Percentiles rank a stretch among this genome's conserved stretches.
Conservation (phyloP, 2,888 invertebrate species). For the Drosophila setosimentum region DNA sequence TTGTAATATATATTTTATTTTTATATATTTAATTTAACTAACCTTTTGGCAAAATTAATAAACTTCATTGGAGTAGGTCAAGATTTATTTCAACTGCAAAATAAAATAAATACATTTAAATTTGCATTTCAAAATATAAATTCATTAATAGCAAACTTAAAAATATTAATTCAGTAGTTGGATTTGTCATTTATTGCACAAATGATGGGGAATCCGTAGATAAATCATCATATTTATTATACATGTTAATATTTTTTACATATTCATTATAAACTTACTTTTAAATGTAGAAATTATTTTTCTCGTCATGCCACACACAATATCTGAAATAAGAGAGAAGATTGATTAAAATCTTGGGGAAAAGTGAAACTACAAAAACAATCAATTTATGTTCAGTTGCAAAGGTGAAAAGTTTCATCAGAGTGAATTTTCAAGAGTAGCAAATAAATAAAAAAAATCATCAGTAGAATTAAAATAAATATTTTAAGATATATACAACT, state of each 20-base stretch:
- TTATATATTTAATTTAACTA: neutral
- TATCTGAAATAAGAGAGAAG: constrained; percentile 7
- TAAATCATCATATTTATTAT: constrained; percentile 1
- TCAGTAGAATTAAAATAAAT: neutral
- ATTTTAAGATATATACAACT: neutral
- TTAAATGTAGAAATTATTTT: neutral
- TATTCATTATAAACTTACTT: neutral
- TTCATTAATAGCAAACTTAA: neutral
- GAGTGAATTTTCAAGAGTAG: constrained; percentile 69
- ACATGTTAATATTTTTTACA: neutral
- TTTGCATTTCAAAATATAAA: neutral
- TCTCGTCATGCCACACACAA: neutral
- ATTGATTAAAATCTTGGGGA: neutral
- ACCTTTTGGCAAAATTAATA: neutral
- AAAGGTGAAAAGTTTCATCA: constrained; percentile 62
- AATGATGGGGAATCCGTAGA: constrained; percentile 16
- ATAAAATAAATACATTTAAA: neutral
- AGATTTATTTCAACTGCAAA: neutral
- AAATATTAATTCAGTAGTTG: neutral
- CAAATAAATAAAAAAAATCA: constrained; percentile 64
- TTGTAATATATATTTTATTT: neutral
- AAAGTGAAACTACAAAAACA: neutral
- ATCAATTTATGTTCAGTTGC: constrained; percentile 19
- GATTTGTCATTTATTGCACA: constrained; percentile 9
- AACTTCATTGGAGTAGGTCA: neutral